Evolutionary conservation across 2,888 invertebrate species (phyloP), one percentile per base, ranked within the genome.

Genomic region (Scaptomyza polygonia): DNA sequence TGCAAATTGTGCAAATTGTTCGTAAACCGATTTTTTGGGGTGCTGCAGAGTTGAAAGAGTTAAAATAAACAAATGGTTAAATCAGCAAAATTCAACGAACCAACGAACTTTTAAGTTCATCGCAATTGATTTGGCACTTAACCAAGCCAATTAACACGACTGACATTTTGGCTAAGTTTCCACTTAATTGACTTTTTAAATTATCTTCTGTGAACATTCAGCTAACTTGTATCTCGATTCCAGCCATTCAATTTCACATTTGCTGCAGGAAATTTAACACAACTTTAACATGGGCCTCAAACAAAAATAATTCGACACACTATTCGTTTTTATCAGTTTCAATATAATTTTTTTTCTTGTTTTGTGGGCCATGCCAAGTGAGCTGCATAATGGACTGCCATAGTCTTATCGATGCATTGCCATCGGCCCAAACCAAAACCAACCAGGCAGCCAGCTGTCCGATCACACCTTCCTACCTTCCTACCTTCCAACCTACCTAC

Each of bases 301-400:
- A 36, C 14, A 8, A 11, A 21, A 42, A 25, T 16, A 1, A 25
- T 71, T 74, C 74, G 52, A 61, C 49, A 54, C 51, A 64, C 45
- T 57, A 36, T 58, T 40, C 65, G 27, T 39, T 66, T 66, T 74
- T 74, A 74, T 76, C 73, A 53, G 58, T 40, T 63, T 51, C 72
- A 57, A 73, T 74, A 64, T 69, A 67, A 58, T 3, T 8, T 36
- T 8, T 14, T 36, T 39, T 64, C 47, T 70, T n/a, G n/a, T 21
- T 21, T 51, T 68, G 52, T 61, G 49, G 52, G 65, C 47, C 73
- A 43, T 67, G 74, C 74, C 86, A 74, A 80, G 78, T 80, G 81
- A 86, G 78, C 78, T 74, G 72, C 78, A 80, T 77, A 82, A 82
- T 86, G 77, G 74, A 75, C 81, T 83, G 86, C 78, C 86, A 71